Conservation (phyloP, 2,113 vertebrate genomes). For the Oreochromis tanganicae region DNA sequence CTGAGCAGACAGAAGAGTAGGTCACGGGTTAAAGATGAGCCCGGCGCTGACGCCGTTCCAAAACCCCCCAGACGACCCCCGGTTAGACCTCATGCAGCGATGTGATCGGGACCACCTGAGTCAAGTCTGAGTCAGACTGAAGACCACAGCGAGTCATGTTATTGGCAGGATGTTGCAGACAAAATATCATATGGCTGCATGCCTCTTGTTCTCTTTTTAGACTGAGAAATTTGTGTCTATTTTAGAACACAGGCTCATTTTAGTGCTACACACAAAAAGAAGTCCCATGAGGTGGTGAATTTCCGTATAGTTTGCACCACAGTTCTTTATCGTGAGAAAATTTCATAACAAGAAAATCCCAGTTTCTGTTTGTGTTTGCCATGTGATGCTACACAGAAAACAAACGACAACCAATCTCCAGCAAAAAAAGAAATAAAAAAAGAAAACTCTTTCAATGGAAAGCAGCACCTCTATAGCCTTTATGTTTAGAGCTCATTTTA, state of each 20-base stretch:
- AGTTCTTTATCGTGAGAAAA: not conserved
- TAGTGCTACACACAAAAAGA: not conserved
- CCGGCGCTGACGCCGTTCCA: not conserved
- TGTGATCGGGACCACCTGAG: slow-evolving; percentile 9
- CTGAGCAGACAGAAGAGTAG: not conserved
- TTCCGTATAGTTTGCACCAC: not conserved
- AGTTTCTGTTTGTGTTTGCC: not conserved
- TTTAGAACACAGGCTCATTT: not conserved
- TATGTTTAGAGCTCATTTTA: not conserved
- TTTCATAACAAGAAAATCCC: not conserved
- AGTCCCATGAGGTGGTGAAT: not conserved
- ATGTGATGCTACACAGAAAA: not conserved
- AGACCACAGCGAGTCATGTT: slow-evolving; percentile 16
- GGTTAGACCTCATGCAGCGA: not conserved
- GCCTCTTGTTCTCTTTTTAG: not conserved
- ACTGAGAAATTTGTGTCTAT: not conserved
- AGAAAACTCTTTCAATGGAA: not conserved
- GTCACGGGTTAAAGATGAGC: not conserved
- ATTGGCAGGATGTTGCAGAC: slow-evolving; percentile 21
- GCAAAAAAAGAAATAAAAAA: not conserved
- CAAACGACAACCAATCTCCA: not conserved
- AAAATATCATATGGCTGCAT: not conserved
- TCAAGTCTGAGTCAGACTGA: slow-evolving; percentile 28
- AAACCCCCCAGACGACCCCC: not conserved
- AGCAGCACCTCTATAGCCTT: not conserved